A percentile compares a stretch with the other conserved stretches of the same genome.
phyloP scores from a whole-genome alignment of 2,113 vertebrate genomes.

The Hydrolagus affinis region DNA sequence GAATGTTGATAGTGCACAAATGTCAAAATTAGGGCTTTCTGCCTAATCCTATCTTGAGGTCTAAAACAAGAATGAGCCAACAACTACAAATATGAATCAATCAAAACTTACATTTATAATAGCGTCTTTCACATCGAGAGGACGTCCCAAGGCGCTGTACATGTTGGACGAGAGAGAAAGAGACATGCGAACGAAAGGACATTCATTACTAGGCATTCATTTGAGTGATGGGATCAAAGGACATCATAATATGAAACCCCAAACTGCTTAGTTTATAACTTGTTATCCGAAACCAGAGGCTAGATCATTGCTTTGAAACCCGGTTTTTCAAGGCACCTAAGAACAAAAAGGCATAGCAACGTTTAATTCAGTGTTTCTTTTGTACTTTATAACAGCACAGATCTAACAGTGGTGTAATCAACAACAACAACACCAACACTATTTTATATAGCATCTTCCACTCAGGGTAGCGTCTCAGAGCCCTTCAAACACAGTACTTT shows the following conservation, averaged over 20 bases:
- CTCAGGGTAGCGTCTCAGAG: too few relatives aligned
- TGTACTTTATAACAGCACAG: not conserved
- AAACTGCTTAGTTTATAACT: not conserved
- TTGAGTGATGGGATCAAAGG: not conserved
- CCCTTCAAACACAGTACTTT: too few relatives aligned
- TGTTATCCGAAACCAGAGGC: not conserved
- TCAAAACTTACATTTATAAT: too few relatives aligned
- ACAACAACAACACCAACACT: too few relatives aligned
- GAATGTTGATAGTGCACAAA: not conserved
- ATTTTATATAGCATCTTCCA: too few relatives aligned
- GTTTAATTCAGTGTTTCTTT: not conserved
- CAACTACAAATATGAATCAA: too few relatives aligned
- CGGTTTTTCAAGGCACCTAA: not conserved
- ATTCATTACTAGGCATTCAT: not conserved
- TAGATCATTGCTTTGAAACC: not conserved
- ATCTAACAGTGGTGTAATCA: not conserved
- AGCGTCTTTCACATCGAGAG: too few relatives aligned
- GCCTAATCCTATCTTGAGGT: not conserved
- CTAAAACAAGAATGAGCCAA: not conserved
- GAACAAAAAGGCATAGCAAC: not conserved
- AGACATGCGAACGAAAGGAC: not conserved
- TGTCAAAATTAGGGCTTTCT: not conserved
- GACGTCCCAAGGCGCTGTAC: too few relatives aligned
- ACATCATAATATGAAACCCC: not conserved
- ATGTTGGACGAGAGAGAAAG: not conserved